phyloP scores from a whole-genome alignment of 1,140 invertebrate genomes.

The Drosophila kikkawai region DNA sequence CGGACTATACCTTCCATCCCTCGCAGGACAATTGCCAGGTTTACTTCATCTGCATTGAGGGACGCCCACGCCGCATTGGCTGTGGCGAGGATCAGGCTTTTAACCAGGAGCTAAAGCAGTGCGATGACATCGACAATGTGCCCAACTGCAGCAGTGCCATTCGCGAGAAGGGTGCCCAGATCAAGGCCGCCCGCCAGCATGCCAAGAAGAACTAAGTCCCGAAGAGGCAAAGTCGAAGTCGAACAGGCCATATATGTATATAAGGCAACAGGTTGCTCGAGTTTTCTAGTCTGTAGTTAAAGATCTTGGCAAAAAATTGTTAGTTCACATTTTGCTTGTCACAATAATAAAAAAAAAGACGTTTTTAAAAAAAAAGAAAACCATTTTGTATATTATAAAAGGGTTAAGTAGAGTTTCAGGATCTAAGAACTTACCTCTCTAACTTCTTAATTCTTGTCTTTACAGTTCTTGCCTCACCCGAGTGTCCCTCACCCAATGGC shows the following conservation, averaged over 20 bases:
- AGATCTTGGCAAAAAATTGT: constrained; percentile 50
- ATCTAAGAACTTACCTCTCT: not conserved
- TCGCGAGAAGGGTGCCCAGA: constrained; percentile 67
- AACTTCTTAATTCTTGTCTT: not conserved
- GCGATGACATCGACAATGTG: constrained; percentile 92
- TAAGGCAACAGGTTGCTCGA: constrained; percentile 60
- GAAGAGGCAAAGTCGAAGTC: not conserved
- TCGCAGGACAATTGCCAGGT: constrained; percentile 89
- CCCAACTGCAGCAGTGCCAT: constrained; percentile 88
- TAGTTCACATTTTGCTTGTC: constrained; percentile 56
- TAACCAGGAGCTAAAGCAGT: constrained; percentile 90
- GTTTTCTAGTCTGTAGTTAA: constrained; percentile 82
- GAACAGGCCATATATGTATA: constrained; percentile 5
- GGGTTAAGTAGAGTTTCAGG: not conserved
- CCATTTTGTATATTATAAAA: not conserved
- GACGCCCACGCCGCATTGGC: constrained; percentile 88
- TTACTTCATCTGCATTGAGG: constrained; percentile 93
- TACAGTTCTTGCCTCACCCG: constrained; percentile 54
- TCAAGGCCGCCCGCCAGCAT: constrained; percentile 70
- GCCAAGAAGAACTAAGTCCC: constrained; percentile 47
- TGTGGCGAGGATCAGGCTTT: constrained; percentile 93
- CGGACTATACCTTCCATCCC: constrained; percentile 87
- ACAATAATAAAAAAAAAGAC: constrained; percentile 48
- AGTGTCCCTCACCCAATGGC: constrained; percentile 89
- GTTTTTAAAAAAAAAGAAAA: constrained; percentile 10